Base-by-base conservation (phyloP, 2,888 invertebrate genomes). In the Synanthedon myopaeformis region DNA sequence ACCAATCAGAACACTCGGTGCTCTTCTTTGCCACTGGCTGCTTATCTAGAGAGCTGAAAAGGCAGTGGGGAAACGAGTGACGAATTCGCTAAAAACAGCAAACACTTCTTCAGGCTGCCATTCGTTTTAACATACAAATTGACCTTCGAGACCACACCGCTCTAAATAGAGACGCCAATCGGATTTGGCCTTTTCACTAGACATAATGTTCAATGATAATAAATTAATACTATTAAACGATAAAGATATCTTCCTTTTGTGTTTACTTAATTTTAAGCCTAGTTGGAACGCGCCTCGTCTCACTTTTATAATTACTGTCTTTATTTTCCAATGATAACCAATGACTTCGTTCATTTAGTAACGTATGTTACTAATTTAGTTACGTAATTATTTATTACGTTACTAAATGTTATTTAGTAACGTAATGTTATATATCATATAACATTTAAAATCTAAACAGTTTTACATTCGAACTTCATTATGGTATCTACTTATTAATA, bases 21-120 rank as follows among this genome's bases (percentile, higher is more conserved):
- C 70, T 62, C 70, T 67, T 57, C 67, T 59, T 67, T 65, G 69
- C 70, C 73, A 77, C 76, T 79, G 76, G 76, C 70, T 64, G 59
- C 54, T 61, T 35, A 59, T 62, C 66, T 63, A 67, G 68, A 65
- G 59, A 60, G 62, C 65, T 69, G 77, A 72, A 78, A n/a, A 73
- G 72, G 79, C 82, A 77, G 82, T 74, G 83, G 83, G 82, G 80
- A 78, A 78, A 74, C 68, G 63, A 73, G 66, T 65, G 67, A 72
- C 68, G 67, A 77, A 74, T 71, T 83, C 70, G 67, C 74, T 67
- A 69, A 63, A 66, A 62, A 61, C 63, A 59, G 51, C 52, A 59
- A 63, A 61, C 62, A 65, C 69, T 72, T 69, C 72, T 76, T 66
- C 70, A 10, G 35, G 35, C 35, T 69, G 74, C 74, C 65, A 75